A percentile compares a stretch with the other conserved stretches of the same genome.
Conservation (phyloP, 2,113 vertebrate genomes). For the Podarcis raffonei region DNA sequence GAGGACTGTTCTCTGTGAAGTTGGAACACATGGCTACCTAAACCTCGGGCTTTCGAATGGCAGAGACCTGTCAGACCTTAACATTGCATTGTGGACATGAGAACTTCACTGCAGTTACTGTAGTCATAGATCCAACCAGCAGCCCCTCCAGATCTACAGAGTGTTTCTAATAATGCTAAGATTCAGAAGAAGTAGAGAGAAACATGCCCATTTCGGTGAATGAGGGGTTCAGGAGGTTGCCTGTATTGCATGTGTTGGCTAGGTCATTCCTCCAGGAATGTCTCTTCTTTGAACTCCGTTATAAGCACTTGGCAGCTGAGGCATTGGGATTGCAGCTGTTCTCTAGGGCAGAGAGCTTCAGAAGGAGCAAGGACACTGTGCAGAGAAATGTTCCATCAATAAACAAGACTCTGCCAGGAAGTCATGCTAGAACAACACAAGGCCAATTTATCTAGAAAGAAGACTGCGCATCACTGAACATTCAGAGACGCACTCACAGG, state of each 20-base stretch:
- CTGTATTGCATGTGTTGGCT: background rate
- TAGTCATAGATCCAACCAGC: background rate
- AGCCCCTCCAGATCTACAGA: too few species aligned
- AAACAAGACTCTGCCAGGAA: background rate
- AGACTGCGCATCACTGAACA: too few species aligned
- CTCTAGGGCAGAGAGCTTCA: background rate
- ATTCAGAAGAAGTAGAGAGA: background rate
- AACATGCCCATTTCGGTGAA: background rate
- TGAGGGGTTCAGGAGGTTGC: background rate
- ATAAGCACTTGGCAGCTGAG: background rate
- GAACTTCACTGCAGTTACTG: background rate
- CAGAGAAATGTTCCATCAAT: background rate
- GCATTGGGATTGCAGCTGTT: background rate
- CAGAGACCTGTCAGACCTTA: background rate
- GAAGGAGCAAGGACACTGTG: background rate
- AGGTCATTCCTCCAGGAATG: background rate
- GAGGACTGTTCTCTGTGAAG: background rate
- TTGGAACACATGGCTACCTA: background rate
- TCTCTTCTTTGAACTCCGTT: conserved; percentile 2
- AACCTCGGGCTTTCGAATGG: background rate
- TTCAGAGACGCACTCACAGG: background rate
- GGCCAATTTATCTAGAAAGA: background rate
- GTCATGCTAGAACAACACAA: background rate
- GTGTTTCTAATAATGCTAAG: background rate
- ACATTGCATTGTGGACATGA: background rate